Evolutionary conservation across 2,113 vertebrate genomes (phyloP).

Genomic region (Mugil cephalus): DNA sequence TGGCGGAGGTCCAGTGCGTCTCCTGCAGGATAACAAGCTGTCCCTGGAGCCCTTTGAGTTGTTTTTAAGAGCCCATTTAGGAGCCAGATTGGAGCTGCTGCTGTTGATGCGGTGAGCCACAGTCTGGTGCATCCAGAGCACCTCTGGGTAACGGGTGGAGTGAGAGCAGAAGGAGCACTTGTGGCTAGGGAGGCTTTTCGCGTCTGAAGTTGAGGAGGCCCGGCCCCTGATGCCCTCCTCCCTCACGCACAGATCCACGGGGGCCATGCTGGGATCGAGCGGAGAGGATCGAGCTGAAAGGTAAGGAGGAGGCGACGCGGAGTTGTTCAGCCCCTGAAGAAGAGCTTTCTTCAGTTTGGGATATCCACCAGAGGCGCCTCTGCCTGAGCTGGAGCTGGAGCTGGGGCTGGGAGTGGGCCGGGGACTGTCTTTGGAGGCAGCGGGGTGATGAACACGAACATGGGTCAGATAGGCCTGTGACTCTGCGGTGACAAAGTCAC

Average conservation of each 20-base stretch:
- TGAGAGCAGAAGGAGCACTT: slow-evolving; percentile 93
- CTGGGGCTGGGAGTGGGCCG: slow-evolving; percentile 57
- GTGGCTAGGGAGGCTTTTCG: slow-evolving; percentile 86
- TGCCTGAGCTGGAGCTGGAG: slow-evolving; percentile 55
- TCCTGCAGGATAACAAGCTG: slow-evolving; percentile 81
- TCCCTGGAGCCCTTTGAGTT: slow-evolving; percentile 83
- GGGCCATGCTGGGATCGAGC: slow-evolving; percentile 37
- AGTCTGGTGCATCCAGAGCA: slow-evolving; percentile 96
- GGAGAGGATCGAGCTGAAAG: slow-evolving; percentile 47
- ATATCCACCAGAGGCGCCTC: slow-evolving; percentile 63
- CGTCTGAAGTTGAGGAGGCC: slow-evolving; percentile 72
- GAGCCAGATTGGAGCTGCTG: slow-evolving; percentile 85
- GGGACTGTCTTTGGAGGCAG: slow-evolving; percentile 45
- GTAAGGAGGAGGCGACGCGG: slow-evolving; percentile 62
- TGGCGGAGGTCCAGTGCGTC: slow-evolving; percentile 93
- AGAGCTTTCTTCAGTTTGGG: slow-evolving; percentile 83
- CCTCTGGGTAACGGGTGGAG: slow-evolving; percentile 92
- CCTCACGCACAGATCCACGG: slow-evolving; percentile 78
- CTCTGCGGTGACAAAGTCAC: slow-evolving; percentile 82
- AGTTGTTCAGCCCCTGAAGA: slow-evolving; percentile 78
- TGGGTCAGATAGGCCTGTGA: slow-evolving; percentile 70
- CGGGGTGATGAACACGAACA: slow-evolving; percentile 69
- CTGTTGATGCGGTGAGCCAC: slow-evolving; percentile 93
- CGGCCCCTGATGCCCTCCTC: slow-evolving; percentile 66
- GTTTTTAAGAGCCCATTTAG: slow-evolving; percentile 89